Conservation (phyloP, 2,888 invertebrate species). For the Sminthurides aquaticus region DNA sequence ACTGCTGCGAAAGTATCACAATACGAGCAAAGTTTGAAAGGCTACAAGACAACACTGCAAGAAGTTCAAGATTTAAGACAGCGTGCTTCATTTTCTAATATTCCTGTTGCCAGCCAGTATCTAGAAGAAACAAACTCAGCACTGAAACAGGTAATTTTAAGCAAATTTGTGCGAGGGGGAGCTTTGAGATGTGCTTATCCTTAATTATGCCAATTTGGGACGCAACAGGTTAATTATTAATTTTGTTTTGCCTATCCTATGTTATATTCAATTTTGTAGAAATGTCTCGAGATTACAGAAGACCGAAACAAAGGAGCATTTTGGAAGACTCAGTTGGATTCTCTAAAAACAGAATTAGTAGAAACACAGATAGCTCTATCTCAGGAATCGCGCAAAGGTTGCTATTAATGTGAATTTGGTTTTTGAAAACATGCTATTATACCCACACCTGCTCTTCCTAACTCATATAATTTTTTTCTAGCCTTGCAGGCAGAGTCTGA, state of each 20-base stretch:
- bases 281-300: not conserved
- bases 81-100: too few species aligned
- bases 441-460: not conserved
- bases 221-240: too few species aligned
- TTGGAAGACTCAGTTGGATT: not conserved
- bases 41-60: constrained; percentile 89
- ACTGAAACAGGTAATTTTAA: constrained; percentile 60
- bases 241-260: too few species aligned
- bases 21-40: constrained; percentile 74
- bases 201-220: not conserved
- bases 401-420: too few species aligned
- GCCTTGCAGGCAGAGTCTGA: constrained; percentile 39
- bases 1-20: constrained; percentile 78
- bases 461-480: constrained; percentile 8
- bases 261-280: too few species aligned
- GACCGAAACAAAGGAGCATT: not conserved
- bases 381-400: constrained; percentile 72
- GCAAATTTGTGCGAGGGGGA: not conserved
- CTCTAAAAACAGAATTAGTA: not conserved
- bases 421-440: not conserved
- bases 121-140: constrained; percentile 85
- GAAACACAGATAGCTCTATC: constrained; percentile 75
- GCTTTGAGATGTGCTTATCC: not conserved
- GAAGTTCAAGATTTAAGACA: constrained; percentile 81
- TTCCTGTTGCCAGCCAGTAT: too few species aligned